phyloP scores from a whole-genome alignment of 2,113 vertebrate genomes.

The Tricholaema leucomelas region DNA sequence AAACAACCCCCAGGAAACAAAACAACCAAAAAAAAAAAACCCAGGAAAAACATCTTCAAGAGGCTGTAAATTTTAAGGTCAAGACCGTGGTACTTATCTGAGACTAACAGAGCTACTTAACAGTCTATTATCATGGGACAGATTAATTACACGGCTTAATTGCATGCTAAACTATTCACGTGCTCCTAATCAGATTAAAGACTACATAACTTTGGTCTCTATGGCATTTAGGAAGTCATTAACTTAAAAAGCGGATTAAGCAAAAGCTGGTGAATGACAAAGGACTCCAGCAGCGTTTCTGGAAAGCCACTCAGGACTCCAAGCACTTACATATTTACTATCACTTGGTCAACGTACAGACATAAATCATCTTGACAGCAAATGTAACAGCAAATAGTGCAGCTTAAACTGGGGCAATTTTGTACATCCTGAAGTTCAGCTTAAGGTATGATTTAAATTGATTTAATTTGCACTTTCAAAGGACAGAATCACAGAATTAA shows the following conservation, averaged over 20 bases:
- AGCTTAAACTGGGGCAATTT: neutral
- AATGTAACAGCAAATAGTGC: neutral
- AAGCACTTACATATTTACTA: neutral
- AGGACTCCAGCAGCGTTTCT: neutral
- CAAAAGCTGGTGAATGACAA: neutral
- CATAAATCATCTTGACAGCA: neutral
- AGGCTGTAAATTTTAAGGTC: neutral
- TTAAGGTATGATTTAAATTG: neutral
- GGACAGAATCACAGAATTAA: too few relatives aligned
- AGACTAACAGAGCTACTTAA: neutral
- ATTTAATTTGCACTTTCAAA: neutral
- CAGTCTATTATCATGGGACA: neutral
- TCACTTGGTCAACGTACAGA: neutral
- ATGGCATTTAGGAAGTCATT: constrained; percentile 8
- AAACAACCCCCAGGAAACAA: too few relatives aligned
- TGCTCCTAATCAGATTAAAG: constrained; percentile 32
- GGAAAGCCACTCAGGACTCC: neutral
- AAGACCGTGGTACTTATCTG: neutral
- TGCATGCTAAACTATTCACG: neutral
- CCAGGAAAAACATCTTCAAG: neutral
- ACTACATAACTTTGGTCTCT: neutral
- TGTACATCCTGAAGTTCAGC: neutral
- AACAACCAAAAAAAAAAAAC: neutral
- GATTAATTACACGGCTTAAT: constrained; percentile 22
- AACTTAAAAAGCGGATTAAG: neutral